These are phyloP conservation scores for Dascillus cervinus DNA, from an alignment of 2,888 invertebrate species.

Conservation along the genomic window DNA sequence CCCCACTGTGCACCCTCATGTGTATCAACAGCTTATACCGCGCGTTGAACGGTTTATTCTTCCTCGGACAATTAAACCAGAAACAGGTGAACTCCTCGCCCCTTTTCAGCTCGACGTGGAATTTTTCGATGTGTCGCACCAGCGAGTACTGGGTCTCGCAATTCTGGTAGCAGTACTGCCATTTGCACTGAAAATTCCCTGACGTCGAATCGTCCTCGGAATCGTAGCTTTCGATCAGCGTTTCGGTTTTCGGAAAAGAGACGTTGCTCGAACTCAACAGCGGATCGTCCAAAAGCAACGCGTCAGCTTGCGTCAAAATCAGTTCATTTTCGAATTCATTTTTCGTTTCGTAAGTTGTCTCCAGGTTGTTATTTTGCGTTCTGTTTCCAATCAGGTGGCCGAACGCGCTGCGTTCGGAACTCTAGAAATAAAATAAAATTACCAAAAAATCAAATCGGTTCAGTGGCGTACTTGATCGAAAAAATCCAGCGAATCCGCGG, in stretches of 20 bases:
- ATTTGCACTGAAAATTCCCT: conserved; percentile 56
- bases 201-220: conserved; percentile 20
- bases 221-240: conserved; percentile 11
- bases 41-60: conserved; percentile 90
- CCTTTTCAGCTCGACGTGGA: conserved; percentile 80
- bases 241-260: conserved; percentile 14
- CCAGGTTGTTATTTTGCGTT: conserved; percentile 26
- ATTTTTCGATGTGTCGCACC: conserved; percentile 76
- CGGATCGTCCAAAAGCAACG: conserved; percentile 36
- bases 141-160: conserved; percentile 74
- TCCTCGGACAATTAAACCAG: conserved; percentile 87
- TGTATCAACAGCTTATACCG: conserved; percentile 95
- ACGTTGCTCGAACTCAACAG: conserved; percentile 26
- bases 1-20: conserved; percentile 96
- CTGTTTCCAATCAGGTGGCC: conserved; percentile 34
- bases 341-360: conserved; percentile 7
- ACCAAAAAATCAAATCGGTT: neutral
- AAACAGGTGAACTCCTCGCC: conserved; percentile 88
- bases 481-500: conserved; percentile 22
- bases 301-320: conserved; percentile 42
- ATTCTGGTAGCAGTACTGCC: conserved; percentile 77
- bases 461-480: conserved; percentile 10
- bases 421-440: conserved; percentile 3
- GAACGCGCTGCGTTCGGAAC: conserved; percentile 7
- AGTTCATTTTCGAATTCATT: conserved; percentile 28